Conservation (phyloP, 2,888 invertebrate species). For the Barypeithes pellucidus region DNA sequence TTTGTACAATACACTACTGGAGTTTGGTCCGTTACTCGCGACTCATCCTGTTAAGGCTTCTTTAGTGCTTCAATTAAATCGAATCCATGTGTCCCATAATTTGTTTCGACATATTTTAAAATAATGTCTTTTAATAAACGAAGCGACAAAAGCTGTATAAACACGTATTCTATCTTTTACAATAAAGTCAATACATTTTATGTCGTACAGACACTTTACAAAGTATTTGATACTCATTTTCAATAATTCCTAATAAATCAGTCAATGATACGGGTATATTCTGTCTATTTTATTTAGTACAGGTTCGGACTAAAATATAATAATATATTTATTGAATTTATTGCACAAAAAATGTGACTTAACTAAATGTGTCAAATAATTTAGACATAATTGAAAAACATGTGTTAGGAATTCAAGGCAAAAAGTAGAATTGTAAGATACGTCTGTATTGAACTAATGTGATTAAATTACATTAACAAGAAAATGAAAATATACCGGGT, state of each 20-base stretch:
- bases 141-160: constrained; percentile 25
- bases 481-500: too few species aligned
- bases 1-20: too few species aligned
- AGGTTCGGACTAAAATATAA: neutral
- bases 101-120: constrained; percentile 23
- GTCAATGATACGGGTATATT: constrained; percentile 43
- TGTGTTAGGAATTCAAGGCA: too few species aligned
- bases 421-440: too few species aligned
- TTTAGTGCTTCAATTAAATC: neutral
- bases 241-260: constrained; percentile 43
- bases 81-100: neutral
- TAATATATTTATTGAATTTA: neutral
- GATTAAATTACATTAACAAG: too few species aligned
- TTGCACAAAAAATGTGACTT: too few species aligned
- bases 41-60: too few species aligned
- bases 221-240: constrained; percentile 24
- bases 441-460: too few species aligned
- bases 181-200: constrained; percentile 33
- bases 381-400: too few species aligned
- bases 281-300: constrained; percentile 17
- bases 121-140: constrained; percentile 1
- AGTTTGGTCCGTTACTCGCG: too few species aligned
- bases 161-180: constrained; percentile 23
- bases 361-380: too few species aligned
- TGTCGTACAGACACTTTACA: constrained; percentile 29